These are phyloP conservation scores for Aotus griseimembra DNA, from an alignment of 2,797 vertebrate species.

Conservation along the genomic window DNA sequence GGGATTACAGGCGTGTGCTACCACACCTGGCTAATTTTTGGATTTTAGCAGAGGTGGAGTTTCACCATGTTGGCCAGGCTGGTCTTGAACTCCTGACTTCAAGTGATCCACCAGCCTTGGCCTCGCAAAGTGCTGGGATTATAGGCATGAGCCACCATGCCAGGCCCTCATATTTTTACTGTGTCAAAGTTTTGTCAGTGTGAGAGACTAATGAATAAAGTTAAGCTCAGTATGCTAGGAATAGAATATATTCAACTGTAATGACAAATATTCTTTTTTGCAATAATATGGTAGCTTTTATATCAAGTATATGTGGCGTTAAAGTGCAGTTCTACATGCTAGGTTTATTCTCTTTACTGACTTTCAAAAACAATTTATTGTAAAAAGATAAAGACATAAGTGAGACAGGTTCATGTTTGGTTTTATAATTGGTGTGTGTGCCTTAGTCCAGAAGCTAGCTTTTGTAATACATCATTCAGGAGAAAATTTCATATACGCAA, in stretches of 20 bases:
- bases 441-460: background rate
- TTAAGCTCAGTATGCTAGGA: constrained; percentile 25
- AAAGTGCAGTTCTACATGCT: constrained; percentile 75
- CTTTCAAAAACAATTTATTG: constrained; percentile 62
- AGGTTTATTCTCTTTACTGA: constrained; percentile 75
- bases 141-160: background rate
- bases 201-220: constrained; percentile 32
- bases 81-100: background rate
- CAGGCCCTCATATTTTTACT: background rate
- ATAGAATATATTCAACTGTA: background rate
- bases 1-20: background rate
- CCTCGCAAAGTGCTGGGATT: background rate
- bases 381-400: constrained; percentile 40
- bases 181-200: constrained; percentile 35
- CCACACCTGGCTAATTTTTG: background rate
- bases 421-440: constrained; percentile 9
- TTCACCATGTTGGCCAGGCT: background rate
- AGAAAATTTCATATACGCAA: background rate
- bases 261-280: constrained; percentile 70
- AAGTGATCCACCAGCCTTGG: background rate
- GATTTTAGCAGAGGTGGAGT: background rate
- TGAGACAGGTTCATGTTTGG: background rate
- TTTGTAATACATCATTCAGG: background rate
- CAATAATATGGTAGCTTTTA: constrained; percentile 70
- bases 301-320: constrained; percentile 73